Conservation (phyloP, 2,113 vertebrate genomes). For the Pardalotus punctatus region DNA sequence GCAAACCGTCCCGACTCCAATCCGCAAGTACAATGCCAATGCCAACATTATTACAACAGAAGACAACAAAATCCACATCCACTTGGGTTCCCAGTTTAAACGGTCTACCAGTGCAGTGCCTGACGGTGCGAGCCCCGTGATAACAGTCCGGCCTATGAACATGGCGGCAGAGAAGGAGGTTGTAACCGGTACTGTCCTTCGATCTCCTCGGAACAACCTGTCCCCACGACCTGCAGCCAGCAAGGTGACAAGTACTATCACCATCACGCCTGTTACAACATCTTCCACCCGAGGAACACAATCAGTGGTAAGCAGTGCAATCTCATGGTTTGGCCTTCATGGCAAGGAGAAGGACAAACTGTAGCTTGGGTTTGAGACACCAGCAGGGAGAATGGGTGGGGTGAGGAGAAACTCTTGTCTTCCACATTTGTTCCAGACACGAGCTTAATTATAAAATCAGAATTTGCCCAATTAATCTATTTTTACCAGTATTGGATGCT, state of each 20-base stretch:
- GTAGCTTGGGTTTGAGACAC: not conserved
- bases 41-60: conserved; percentile 91
- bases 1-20: conserved; percentile 70
- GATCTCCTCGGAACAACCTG: conserved; percentile 79
- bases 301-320: conserved; percentile 80
- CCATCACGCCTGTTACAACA: conserved; percentile 85
- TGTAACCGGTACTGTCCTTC: conserved; percentile 84
- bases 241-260: conserved; percentile 96
- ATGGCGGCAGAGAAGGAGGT: conserved; percentile 79
- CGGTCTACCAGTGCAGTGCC: conserved; percentile 55
- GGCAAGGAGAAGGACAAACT: not conserved
- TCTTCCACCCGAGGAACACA: conserved; percentile 82
- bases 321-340: not conserved
- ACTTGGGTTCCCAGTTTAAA: conserved; percentile 87
- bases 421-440: not conserved
- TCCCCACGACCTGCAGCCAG: conserved; percentile 67
- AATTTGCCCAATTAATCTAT: not conserved
- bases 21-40: conserved; percentile 84
- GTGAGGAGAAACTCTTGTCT: not conserved
- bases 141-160: conserved; percentile 80
- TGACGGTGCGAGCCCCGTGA: conserved; percentile 72
- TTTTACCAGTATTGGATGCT: not conserved
- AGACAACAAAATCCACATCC: conserved; percentile 98
- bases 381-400: not conserved
- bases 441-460: not conserved